These are phyloP conservation scores for Nematostella vectensis DNA, from an alignment of 92 coral and sea anemone species.

Conservation along the genomic window DNA sequence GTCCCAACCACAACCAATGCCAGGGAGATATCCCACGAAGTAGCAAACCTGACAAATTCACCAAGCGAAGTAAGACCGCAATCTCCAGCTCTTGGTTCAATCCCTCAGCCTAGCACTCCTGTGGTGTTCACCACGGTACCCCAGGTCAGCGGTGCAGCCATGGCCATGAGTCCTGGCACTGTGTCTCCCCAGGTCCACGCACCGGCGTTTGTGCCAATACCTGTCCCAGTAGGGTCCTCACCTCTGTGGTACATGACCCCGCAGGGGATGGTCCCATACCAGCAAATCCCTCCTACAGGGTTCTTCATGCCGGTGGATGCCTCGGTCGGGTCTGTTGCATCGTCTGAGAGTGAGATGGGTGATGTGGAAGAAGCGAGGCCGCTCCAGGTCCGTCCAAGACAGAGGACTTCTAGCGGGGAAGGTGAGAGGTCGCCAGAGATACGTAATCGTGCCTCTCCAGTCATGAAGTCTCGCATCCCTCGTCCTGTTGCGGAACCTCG, in stretches of 20 bases:
- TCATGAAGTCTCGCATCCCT: conserved; percentile 50
- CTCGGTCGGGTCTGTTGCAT: conserved; percentile 4
- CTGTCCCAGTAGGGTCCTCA: conserved; percentile 49
- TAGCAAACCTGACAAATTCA: too few relatives aligned
- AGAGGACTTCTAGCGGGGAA: conserved; percentile 1
- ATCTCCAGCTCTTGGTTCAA: too few relatives aligned
- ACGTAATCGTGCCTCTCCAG: conserved; percentile 4
- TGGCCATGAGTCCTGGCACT: conserved; percentile 10
- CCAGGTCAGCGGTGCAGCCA: conserved; percentile 49
- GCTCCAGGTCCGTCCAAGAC: background rate
- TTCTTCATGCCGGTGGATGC: conserved; percentile 27
- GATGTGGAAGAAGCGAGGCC: conserved; percentile 6
- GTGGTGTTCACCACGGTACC: conserved; percentile 63
- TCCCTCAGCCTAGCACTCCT: too few relatives aligned
- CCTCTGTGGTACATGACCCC: conserved; percentile 81
- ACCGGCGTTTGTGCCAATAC: conserved; percentile 60
- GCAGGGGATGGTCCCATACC: conserved; percentile 55
- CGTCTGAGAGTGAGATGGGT: conserved; percentile 17
- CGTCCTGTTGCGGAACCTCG: conserved; percentile 54
- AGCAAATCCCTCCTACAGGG: conserved; percentile 33
- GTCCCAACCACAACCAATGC: too few relatives aligned
- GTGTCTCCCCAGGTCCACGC: conserved; percentile 10
- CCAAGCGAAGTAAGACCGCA: too few relatives aligned
- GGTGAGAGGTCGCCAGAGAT: conserved; percentile 5
- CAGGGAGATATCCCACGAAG: too few relatives aligned